Base-by-base conservation (phyloP, 37 sponge, comb jelly and placozoan genomes). In the Theonella swinhoei region DNA sequence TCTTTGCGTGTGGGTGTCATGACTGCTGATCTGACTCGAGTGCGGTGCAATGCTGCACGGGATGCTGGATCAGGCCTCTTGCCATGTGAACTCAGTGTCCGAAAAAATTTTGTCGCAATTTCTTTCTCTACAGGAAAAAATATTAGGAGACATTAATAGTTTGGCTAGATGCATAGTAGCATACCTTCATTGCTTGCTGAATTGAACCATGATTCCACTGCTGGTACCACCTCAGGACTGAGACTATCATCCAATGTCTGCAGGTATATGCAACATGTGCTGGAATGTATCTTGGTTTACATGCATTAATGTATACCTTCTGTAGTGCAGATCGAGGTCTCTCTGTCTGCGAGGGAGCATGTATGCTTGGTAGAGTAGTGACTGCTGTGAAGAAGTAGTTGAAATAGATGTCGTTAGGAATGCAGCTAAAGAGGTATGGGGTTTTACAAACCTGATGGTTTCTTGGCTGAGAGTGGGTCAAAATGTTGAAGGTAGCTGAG, bases 131-230 rank as follows among this genome's bases (percentile, higher is more conserved):
- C 64, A 25, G 1, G 59, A 2, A 54, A 26, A 80, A 30, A 75
- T 34, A 22, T 25, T 47, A 14, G 11, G 14, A 14, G 54, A 14
- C 14, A 47, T 7, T 14, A 17, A 47, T 47, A n/a, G n/a, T n/a
- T n/a, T n/a, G n/a, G n/a, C n/a, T n/a, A n/a, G n/a, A n/a, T n/a
- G n/a, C n/a, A n/a, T n/a, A n/a, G n/a, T n/a, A n/a, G n/a, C n/a
- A n/a, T 70, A 88, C 93, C 93, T 82, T 86, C 82, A 26, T 67
- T 42, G 61, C 30, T 88, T 4, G 93, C 93, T 71, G 66, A 67
- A 7, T 75, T 30, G 34, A 93, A 17, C 93, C 93, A 93, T 1
- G 71, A 42, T 43, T 93, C 93, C 17, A 93, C 86, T 67, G 69
- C 86, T 32, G 93, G 93, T 0, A 85, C 89, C 20, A 93, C 42